phyloP scores from a whole-genome alignment of 1,140 invertebrate genomes.

The Neodiprion fabricii region DNA sequence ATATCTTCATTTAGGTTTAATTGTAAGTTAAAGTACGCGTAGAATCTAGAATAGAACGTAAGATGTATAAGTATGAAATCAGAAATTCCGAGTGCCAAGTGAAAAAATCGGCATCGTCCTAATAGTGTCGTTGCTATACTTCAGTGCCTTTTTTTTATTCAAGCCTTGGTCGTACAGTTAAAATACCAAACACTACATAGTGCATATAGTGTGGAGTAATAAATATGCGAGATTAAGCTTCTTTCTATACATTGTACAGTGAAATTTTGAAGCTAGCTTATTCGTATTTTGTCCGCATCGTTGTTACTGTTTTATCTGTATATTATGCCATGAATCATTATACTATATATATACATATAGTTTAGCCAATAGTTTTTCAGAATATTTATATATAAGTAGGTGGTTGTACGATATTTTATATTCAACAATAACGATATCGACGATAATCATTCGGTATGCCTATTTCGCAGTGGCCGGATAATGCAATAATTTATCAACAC shows the following conservation, averaged over 20 bases:
- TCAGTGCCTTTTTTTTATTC: background rate
- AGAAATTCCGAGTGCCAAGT: background rate
- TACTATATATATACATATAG: slow-evolving; percentile 11
- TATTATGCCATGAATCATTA: background rate
- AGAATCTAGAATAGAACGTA: too few relatives aligned
- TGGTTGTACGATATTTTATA: slow-evolving; percentile 16
- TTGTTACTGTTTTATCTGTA: slow-evolving; percentile 1
- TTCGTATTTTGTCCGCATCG: background rate
- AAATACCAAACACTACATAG: slow-evolving; percentile 27
- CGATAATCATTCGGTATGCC: too few relatives aligned
- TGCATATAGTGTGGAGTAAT: background rate
- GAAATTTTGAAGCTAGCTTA: too few relatives aligned
- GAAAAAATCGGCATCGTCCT: background rate
- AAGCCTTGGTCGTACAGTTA: slow-evolving; percentile 26
- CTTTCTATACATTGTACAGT: too few relatives aligned
- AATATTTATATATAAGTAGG: slow-evolving; percentile 17
- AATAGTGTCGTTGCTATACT: background rate
- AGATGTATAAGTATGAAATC: background rate
- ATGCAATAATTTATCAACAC: slow-evolving; percentile 42
- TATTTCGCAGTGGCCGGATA: slow-evolving; percentile 24
- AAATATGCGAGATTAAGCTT: too few relatives aligned
- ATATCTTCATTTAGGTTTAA: background rate
- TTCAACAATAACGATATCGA: too few relatives aligned
- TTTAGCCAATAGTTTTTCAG: background rate
- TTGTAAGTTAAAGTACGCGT: too few relatives aligned